phyloP scores from a whole-genome alignment of 2,888 invertebrate genomes.

The Eubasilissa splendida region DNA sequence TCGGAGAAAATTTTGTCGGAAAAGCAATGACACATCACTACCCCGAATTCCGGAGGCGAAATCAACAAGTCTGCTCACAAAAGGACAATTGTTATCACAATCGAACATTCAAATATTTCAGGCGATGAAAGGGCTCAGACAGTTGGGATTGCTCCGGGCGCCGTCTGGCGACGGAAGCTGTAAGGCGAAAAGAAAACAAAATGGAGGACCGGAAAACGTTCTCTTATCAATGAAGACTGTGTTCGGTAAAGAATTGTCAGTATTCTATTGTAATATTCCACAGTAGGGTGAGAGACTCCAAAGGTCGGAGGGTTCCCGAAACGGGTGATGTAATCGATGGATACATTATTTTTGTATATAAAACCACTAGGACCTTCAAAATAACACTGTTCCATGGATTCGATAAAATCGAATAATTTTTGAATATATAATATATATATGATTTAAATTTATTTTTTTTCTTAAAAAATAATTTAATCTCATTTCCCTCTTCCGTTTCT shows the following conservation, averaged over 20 bases:
- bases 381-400: no score
- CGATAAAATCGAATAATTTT: no score
- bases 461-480: no score
- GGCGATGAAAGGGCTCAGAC: slow-evolving; percentile 8
- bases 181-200: slow-evolving; percentile 28
- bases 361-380: no score
- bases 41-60: slow-evolving; percentile 4
- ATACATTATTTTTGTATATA: no score
- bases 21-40: neutral
- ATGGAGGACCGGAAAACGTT: slow-evolving; percentile 23
- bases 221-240: slow-evolving; percentile 10
- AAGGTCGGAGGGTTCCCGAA: neutral
- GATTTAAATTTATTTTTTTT: no score
- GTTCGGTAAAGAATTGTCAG: slow-evolving; percentile 4
- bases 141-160: slow-evolving; percentile 9
- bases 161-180: slow-evolving; percentile 4
- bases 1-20: no score
- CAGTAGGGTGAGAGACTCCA: neutral
- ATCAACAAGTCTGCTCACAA: slow-evolving; percentile 30
- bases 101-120: slow-evolving; percentile 40
- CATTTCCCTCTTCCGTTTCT: no score
- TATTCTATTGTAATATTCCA: slow-evolving; percentile 9
- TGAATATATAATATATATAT: no score
- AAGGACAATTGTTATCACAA: slow-evolving; percentile 31
- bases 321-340: no score